These are phyloP conservation scores for Megaleporinus macrocephalus DNA, from an alignment of 2,113 vertebrate genomes.

Conservation along the genomic window DNA sequence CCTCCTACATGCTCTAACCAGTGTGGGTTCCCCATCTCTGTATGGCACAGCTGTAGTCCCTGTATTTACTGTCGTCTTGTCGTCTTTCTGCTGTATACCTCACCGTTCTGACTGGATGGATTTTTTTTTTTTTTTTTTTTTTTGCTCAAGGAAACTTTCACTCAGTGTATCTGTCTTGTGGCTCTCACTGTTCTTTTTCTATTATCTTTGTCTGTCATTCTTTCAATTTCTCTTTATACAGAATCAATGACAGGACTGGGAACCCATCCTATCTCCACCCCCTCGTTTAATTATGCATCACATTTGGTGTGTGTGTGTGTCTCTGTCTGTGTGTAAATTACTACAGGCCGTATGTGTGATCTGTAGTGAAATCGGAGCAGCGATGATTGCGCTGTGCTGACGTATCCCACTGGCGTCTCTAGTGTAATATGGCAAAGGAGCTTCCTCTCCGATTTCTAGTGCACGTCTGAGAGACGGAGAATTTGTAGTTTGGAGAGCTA, in stretches of 20 bases:
- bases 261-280: slow-evolving; percentile 39
- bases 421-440: slow-evolving; percentile 43
- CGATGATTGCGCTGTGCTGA: slow-evolving; percentile 28
- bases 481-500: background rate
- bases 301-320: slow-evolving; percentile 20
- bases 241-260: slow-evolving; percentile 42
- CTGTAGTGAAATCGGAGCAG: slow-evolving; percentile 48
- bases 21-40: background rate
- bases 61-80: background rate
- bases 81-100: background rate
- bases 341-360: slow-evolving; percentile 29
- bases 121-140: too few species aligned
- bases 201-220: slow-evolving; percentile 22
- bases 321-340: slow-evolving; percentile 25
- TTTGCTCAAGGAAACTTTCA: background rate
- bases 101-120: background rate
- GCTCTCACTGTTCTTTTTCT: background rate
- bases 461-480: background rate
- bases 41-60: background rate
- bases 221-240: slow-evolving; percentile 43
- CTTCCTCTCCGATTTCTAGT: slow-evolving; percentile 46
- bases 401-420: slow-evolving; percentile 17
- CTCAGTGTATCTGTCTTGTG: slow-evolving; percentile 15
- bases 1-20: background rate
- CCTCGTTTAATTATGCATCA: slow-evolving; percentile 52